phyloP scores from a whole-genome alignment of 2,797 vertebrate genomes.

The Mus spretus region DNA sequence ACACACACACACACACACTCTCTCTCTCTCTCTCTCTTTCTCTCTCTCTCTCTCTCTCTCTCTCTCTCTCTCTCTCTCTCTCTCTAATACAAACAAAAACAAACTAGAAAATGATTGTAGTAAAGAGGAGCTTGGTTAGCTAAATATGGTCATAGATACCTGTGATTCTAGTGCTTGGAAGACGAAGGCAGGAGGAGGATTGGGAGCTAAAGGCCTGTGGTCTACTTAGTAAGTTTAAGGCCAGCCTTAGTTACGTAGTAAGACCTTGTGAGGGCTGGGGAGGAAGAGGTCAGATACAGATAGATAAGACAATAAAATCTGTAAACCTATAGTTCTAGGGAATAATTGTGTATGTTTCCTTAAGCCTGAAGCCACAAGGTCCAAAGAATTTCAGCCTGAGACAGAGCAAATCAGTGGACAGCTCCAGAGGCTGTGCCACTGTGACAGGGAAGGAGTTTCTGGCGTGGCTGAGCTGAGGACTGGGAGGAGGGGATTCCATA shows the following conservation, averaged over 20 bases:
- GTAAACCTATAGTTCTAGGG: not conserved
- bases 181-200: not conserved
- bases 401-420: not conserved
- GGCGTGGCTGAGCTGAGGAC: not conserved
- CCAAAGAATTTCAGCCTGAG: not conserved
- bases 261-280: not conserved
- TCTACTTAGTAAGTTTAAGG: not conserved
- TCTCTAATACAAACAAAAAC: not conserved
- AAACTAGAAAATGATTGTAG: not conserved
- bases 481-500: too few relatives aligned
- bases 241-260: not conserved
- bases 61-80: too few relatives aligned
- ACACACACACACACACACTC: too few relatives aligned
- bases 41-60: too few relatives aligned
- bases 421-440: not conserved
- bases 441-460: not conserved
- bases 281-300: not conserved
- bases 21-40: too few relatives aligned
- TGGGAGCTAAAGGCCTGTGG: not conserved
- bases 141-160: not conserved
- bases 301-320: constrained; percentile 4
- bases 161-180: not conserved
- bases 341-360: not conserved
- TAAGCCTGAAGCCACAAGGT: constrained; percentile 48
- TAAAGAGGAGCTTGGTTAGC: not conserved